Percentiles rank a stretch among this genome's conserved stretches.
Conservation (phyloP, 2,113 vertebrate species). For the Pipra filicauda region DNA sequence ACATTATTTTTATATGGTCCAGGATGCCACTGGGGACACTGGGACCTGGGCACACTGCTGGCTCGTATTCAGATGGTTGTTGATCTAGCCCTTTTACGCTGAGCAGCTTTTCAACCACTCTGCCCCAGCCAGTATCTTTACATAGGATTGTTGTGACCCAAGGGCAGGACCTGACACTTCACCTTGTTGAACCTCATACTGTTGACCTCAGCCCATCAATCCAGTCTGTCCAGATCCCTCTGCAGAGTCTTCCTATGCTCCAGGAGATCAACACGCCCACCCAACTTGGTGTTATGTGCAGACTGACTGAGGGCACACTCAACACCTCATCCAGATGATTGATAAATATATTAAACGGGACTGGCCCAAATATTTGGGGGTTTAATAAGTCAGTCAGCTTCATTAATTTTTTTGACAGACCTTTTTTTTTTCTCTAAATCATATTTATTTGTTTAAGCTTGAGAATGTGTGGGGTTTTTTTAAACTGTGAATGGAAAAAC, state of each 20-base stretch:
- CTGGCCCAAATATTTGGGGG: not conserved
- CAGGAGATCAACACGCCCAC: not conserved
- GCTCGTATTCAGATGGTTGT: not conserved
- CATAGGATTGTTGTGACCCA: not conserved
- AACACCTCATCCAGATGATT: not conserved
- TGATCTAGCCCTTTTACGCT: not conserved
- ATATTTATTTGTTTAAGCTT: constrained; percentile 38
- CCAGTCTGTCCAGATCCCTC: not conserved
- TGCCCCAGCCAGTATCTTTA: not conserved
- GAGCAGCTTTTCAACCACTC: not conserved
- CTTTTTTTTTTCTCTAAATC: not conserved
- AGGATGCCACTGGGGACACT: not conserved
- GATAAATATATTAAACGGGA: not conserved
- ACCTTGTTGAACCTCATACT: not conserved
- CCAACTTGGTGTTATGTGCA: not conserved
- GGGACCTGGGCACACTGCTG: not conserved
- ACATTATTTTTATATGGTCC: not conserved
- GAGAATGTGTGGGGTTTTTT: not conserved
- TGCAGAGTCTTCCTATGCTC: not conserved
- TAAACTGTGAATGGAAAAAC: not conserved
- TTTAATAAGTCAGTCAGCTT: not conserved
- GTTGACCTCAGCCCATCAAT: not conserved
- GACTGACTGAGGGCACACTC: not conserved
- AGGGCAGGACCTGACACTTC: not conserved
- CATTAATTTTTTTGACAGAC: not conserved